These are phyloP conservation scores for Drosophila elegans DNA, from an alignment of 1,140 invertebrate genomes.

Conservation along the genomic window DNA sequence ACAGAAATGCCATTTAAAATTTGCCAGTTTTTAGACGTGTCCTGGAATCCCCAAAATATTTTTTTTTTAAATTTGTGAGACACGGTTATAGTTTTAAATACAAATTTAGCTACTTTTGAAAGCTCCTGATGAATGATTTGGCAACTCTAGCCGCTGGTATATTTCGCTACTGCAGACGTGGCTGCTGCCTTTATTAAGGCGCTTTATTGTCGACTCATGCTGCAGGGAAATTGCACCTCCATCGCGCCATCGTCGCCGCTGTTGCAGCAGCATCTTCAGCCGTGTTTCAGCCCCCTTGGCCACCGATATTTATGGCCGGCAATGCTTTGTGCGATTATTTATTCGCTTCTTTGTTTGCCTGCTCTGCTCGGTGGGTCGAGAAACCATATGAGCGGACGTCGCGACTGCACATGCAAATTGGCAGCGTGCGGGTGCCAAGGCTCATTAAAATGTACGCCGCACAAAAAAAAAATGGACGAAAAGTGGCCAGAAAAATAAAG, in stretches of 20 bases:
- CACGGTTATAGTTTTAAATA: neutral
- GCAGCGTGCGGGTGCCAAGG: slow-evolving; percentile 45
- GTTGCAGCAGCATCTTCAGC: slow-evolving; percentile 37
- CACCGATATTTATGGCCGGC: slow-evolving; percentile 74
- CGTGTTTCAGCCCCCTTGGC: slow-evolving; percentile 34
- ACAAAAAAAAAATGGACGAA: neutral
- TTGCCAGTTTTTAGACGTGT: no score
- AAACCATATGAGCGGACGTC: slow-evolving; percentile 40
- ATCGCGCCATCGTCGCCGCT: slow-evolving; percentile 19
- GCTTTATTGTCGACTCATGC: slow-evolving; percentile 63
- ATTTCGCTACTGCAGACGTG: slow-evolving; percentile 2
- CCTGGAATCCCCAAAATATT: no score
- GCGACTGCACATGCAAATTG: slow-evolving; percentile 71
- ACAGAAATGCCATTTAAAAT: no score
- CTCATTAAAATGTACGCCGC: slow-evolving; percentile 60
- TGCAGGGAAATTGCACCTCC: slow-evolving; percentile 69
- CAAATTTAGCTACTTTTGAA: neutral
- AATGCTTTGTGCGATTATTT: slow-evolving; percentile 82
- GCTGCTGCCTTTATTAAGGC: slow-evolving; percentile 66
- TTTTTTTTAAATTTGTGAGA: neutral
- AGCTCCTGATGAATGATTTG: neutral
- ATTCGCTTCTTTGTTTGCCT: slow-evolving; percentile 68
- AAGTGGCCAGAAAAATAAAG: slow-evolving; percentile 28
- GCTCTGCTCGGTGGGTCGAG: slow-evolving; percentile 25
- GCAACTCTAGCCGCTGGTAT: slow-evolving; percentile 1